Conservation (phyloP, 1,140 invertebrate species). For the Macrotrachela quadricornifera region DNA sequence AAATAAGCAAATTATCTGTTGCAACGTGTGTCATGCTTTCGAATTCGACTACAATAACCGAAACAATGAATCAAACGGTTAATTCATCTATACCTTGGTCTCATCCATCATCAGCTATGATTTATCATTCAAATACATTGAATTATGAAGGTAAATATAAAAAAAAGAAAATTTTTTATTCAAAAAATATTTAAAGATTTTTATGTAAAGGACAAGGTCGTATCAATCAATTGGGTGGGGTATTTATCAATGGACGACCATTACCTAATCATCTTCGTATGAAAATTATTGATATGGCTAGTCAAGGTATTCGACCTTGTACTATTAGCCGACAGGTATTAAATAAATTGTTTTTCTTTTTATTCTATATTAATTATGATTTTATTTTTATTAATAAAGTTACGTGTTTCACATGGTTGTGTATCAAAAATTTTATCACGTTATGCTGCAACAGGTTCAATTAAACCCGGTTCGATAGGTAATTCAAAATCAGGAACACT, state of each 20-base stretch:
- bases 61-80: too few relatives aligned
- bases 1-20: too few relatives aligned
- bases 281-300: constrained; percentile 78
- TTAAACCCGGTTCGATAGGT: constrained; percentile 31
- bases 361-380: too few relatives aligned
- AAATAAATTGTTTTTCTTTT: too few relatives aligned
- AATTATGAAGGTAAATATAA: too few relatives aligned
- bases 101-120: too few relatives aligned
- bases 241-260: constrained; percentile 86
- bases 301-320: constrained; percentile 73
- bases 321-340: constrained; percentile 41
- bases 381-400: constrained; percentile 44
- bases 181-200: not conserved
- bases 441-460: constrained; percentile 24
- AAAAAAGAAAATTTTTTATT: too few relatives aligned
- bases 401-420: constrained; percentile 78
- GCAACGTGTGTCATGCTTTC: too few relatives aligned
- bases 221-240: constrained; percentile 90
- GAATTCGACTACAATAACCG: too few relatives aligned
- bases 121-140: too few relatives aligned
- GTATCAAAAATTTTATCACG: constrained; percentile 71
- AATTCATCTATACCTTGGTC: too few relatives aligned
- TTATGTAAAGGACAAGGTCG: constrained; percentile 30
- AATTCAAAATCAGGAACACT: constrained; percentile 31
- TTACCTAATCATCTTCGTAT: constrained; percentile 79